These are phyloP conservation scores for Eurois occulta DNA, from an alignment of 2,888 invertebrate species.

Conservation along the genomic window DNA sequence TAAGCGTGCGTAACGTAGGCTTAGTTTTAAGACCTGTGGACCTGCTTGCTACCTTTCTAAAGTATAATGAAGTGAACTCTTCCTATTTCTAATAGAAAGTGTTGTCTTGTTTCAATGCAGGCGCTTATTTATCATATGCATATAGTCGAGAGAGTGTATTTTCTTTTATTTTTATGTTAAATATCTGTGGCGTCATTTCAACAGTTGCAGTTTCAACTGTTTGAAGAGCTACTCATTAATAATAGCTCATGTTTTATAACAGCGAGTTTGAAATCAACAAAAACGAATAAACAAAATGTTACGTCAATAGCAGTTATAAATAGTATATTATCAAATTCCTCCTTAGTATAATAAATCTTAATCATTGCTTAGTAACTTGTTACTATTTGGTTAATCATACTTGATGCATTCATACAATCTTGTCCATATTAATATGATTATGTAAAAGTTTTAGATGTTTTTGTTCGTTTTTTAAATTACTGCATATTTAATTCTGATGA, in stretches of 20 bases:
- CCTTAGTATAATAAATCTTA: background rate
- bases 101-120: constrained; percentile 27
- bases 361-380: background rate
- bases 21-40: constrained; percentile 17
- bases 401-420: background rate
- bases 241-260: background rate
- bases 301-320: constrained; percentile 22
- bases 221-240: background rate
- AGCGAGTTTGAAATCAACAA: constrained; percentile 1
- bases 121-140: constrained; percentile 46
- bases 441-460: background rate
- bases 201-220: background rate
- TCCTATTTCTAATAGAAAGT: constrained; percentile 56
- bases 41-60: constrained; percentile 42
- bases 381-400: background rate
- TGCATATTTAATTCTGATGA: background rate
- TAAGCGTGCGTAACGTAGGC: background rate
- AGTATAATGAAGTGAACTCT: constrained; percentile 37
- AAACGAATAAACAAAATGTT: background rate
- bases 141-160: constrained; percentile 21
- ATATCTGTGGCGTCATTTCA: background rate
- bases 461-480: background rate
- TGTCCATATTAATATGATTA: background rate
- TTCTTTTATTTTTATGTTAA: constrained; percentile 8
- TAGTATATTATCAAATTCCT: constrained; percentile 1